A percentile compares a stretch with the other conserved stretches of the same genome.
Evolutionary conservation across 2,797 vertebrate species (phyloP).

Genomic region (Gambelia wislizenii): DNA sequence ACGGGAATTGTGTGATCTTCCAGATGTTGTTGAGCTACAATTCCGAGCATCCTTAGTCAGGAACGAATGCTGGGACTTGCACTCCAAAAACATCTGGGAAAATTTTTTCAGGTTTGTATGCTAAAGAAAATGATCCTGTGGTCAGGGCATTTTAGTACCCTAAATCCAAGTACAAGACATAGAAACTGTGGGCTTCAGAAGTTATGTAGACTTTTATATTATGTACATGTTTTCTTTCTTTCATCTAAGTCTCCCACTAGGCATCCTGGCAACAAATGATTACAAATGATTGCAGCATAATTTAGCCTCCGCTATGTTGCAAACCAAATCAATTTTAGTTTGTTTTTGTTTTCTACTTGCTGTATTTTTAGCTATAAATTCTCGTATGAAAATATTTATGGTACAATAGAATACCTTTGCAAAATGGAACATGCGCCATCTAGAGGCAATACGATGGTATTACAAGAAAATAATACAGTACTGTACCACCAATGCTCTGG

Average conservation of each 20-base stretch:
- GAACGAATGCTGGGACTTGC: no score
- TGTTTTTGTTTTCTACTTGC: not conserved
- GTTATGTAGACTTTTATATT: no score
- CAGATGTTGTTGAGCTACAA: not conserved
- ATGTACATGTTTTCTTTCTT: not conserved
- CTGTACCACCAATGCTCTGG: no score
- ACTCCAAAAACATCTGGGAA: no score
- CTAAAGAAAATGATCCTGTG: no score
- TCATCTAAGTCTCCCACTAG: not conserved
- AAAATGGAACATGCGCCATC: slow-evolving; percentile 65
- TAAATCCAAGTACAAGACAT: no score
- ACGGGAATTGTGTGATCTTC: not conserved
- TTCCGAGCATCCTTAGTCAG: not conserved
- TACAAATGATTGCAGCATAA: not conserved
- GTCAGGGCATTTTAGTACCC: no score
- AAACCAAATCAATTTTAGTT: not conserved
- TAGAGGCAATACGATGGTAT: slow-evolving; percentile 48
- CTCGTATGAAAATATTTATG: not conserved
- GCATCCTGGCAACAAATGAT: not conserved
- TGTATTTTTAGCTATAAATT: not conserved
- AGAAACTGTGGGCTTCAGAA: no score
- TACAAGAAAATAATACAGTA: not conserved
- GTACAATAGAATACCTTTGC: not conserved
- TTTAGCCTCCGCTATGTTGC: not conserved
- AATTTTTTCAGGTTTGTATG: no score